phyloP scores from a whole-genome alignment of 2,888 invertebrate species.

The Brenthis ino region DNA sequence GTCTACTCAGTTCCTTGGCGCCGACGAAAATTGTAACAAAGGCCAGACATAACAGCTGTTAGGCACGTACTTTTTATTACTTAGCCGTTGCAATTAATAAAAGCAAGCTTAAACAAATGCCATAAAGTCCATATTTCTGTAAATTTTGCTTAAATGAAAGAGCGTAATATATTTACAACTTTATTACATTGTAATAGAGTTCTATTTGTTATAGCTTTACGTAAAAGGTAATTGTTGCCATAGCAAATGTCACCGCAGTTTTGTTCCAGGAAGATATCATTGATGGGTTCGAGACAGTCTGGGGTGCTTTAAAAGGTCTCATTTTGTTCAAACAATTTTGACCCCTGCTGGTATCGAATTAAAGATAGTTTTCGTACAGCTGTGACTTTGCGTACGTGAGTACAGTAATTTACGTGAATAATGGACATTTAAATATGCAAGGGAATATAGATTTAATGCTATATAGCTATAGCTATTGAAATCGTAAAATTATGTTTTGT shows the following conservation, averaged over 20 bases:
- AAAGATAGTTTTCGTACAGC: constrained; percentile 16
- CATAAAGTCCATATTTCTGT: constrained; percentile 22
- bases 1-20: constrained; percentile 49
- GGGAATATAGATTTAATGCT: constrained; percentile 7
- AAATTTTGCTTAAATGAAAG: not conserved
- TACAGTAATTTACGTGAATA: constrained; percentile 29
- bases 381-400: constrained; percentile 20
- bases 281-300: constrained; percentile 55
- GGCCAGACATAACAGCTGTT: constrained; percentile 70
- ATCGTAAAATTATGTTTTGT: not conserved
- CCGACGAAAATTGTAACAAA: constrained; percentile 64
- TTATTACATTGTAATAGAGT: constrained; percentile 22
- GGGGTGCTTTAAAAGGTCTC: constrained; percentile 55
- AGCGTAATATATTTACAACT: constrained; percentile 20
- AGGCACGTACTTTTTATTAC: constrained; percentile 55
- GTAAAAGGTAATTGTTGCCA: constrained; percentile 39
- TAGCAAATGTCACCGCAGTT: constrained; percentile 45
- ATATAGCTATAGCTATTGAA: not conserved
- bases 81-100: constrained; percentile 25
- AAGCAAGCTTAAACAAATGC: constrained; percentile 31
- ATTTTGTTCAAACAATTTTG: constrained; percentile 18
- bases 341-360: constrained; percentile 2
- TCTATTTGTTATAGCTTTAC: constrained; percentile 21
- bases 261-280: constrained; percentile 48
- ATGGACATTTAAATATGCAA: constrained; percentile 29